A percentile compares a stretch with the other conserved stretches of the same genome.
Evolutionary conservation across 1,140 invertebrate genomes (phyloP).

Genomic region (Lepidurus packardi): DNA sequence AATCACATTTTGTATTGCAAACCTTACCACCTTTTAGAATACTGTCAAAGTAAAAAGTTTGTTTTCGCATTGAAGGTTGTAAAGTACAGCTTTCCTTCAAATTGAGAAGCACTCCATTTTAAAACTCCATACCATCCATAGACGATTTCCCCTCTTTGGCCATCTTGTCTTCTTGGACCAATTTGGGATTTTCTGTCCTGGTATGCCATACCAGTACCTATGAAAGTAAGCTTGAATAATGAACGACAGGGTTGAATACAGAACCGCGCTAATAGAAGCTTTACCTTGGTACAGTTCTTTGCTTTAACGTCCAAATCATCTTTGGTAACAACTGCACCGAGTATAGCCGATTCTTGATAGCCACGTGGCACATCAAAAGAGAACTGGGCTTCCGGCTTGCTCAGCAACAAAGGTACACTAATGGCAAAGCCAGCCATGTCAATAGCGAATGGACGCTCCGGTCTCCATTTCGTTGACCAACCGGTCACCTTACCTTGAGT

Average conservation of each 20-base stretch:
- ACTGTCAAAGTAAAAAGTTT: no score
- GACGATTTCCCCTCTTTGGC: conserved; percentile 51
- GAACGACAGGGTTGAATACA: background rate
- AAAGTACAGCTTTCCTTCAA: no score
- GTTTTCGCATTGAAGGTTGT: no score
- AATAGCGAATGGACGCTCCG: conserved; percentile 84
- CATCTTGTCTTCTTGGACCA: conserved; percentile 57
- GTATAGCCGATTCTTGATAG: conserved; percentile 85
- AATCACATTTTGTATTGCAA: no score
- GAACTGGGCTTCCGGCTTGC: conserved; percentile 71
- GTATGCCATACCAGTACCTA: conserved; percentile 95
- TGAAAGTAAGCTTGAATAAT: background rate
- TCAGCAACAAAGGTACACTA: conserved; percentile 70
- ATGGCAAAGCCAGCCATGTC: conserved; percentile 99
- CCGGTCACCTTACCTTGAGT: conserved; percentile 64
- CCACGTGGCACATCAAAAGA: conserved; percentile 76
- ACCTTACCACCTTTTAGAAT: no score
- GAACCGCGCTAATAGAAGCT: background rate
- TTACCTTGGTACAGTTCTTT: conserved; percentile 77
- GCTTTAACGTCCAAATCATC: conserved; percentile 82
- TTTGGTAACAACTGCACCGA: conserved; percentile 68
- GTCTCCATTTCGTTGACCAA: conserved; percentile 70
- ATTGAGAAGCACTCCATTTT: background rate
- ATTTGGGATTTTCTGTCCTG: conserved; percentile 74
- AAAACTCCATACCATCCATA: conserved; percentile 2